Percentiles rank a stretch among this genome's conserved stretches.
These are phyloP conservation scores for Ascidia mentula DNA, from an alignment of 23 tunicate genomes.

Conservation along the genomic window DNA sequence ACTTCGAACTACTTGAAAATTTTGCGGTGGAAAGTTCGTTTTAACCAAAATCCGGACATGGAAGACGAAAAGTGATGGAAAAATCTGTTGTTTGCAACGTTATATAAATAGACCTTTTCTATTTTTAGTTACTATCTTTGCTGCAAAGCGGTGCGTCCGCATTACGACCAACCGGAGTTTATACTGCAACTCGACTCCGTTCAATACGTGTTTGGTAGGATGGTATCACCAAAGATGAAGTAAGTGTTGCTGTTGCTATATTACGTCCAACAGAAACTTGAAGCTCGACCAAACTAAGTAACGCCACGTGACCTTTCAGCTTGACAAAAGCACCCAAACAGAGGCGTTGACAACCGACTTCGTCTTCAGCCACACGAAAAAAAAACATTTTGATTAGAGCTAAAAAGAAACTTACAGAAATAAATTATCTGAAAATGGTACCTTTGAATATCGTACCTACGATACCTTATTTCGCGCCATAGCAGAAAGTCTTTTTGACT, in stretches of 20 bases:
- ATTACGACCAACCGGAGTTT: constrained; percentile 28
- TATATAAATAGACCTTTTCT: background rate
- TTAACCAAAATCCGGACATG: constrained; percentile 44
- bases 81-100: background rate
- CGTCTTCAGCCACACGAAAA: too few species aligned
- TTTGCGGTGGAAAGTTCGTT: constrained; percentile 42
- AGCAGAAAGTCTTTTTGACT: too few species aligned
- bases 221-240: constrained; percentile 45
- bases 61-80: constrained; percentile 50
- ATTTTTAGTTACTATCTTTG: constrained; percentile 50
- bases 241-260: constrained; percentile 16
- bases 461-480: too few species aligned
- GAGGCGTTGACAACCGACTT: too few species aligned
- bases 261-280: too few species aligned
- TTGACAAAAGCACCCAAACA: too few species aligned
- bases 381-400: too few species aligned
- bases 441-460: too few species aligned
- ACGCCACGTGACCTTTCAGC: too few species aligned
- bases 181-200: constrained; percentile 51
- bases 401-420: too few species aligned
- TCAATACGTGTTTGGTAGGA: constrained; percentile 38
- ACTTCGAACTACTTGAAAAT: constrained; percentile 35
- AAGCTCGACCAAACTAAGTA: too few species aligned
- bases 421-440: too few species aligned
- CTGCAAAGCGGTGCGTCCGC: constrained; percentile 48